These are phyloP conservation scores for Neoarius graeffei DNA, from an alignment of 2,113 vertebrate species.

Conservation along the genomic window DNA sequence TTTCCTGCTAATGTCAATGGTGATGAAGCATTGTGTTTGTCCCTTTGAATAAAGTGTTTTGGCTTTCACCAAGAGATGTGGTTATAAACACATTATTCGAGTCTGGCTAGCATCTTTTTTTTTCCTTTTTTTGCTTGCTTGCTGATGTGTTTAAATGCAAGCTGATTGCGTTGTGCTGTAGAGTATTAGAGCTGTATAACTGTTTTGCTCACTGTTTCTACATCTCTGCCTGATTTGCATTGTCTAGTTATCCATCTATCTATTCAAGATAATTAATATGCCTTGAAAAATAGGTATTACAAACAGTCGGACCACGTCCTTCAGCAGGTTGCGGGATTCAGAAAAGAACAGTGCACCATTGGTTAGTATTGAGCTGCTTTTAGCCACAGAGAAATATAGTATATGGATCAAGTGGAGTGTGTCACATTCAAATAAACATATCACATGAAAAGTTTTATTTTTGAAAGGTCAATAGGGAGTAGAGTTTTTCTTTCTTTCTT, in stretches of 20 bases:
- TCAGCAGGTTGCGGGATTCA: no score
- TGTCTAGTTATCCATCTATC: not conserved
- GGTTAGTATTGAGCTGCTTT: not conserved
- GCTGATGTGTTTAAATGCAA: not conserved
- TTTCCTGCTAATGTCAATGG: not conserved
- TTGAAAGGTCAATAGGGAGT: not conserved
- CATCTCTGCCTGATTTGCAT: not conserved
- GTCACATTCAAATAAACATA: not conserved
- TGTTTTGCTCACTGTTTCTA: not conserved
- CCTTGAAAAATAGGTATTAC: not conserved
- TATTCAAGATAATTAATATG: not conserved
- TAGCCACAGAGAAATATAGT: not conserved
- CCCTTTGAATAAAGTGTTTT: not conserved
- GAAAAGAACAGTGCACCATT: not conserved
- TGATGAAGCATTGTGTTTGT: not conserved
- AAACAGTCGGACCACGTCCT: not conserved
- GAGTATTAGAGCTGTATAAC: not conserved
- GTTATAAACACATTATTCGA: not conserved
- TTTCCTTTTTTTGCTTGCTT: not conserved
- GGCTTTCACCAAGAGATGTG: not conserved
- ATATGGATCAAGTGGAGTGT: not conserved
- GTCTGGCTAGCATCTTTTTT: constrained; percentile 4
- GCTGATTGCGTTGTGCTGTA: not conserved
- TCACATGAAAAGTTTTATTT: not conserved
- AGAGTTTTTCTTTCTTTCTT: not conserved